These are phyloP conservation scores for Lichenostomus cassidix DNA, from an alignment of 2,113 vertebrate species.

Conservation along the genomic window DNA sequence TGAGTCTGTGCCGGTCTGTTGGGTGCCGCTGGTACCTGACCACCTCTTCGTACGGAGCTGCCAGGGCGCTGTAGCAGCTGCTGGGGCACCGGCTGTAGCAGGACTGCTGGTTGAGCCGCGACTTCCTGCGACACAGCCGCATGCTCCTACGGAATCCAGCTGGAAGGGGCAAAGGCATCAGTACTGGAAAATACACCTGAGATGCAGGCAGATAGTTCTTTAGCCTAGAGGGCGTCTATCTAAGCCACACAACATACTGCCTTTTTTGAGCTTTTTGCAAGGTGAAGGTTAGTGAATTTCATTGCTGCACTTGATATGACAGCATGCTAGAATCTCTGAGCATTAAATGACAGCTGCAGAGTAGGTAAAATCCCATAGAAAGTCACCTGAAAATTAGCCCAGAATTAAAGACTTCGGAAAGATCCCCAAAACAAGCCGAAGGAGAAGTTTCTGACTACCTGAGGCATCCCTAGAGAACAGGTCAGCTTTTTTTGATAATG, in stretches of 20 bases:
- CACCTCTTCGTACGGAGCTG: conserved; percentile 89
- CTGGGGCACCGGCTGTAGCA: conserved; percentile 64
- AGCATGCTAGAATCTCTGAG: background rate
- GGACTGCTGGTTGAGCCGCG: conserved; percentile 57
- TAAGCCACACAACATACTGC: background rate
- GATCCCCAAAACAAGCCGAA: background rate
- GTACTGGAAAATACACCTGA: fast-evolving
- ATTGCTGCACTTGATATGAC: background rate
- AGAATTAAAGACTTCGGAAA: background rate
- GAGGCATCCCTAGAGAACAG: background rate
- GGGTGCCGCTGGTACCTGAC: conserved; percentile 84
- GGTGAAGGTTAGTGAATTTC: background rate
- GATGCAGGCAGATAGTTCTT: background rate
- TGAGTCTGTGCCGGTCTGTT: conserved; percentile 78
- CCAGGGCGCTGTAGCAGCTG: conserved; percentile 64
- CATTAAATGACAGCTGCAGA: background rate
- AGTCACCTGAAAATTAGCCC: background rate
- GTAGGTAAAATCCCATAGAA: background rate
- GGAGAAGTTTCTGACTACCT: background rate
- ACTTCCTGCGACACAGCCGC: conserved; percentile 85
- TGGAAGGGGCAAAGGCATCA: conserved; percentile 42
- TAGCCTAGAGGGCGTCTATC: background rate
- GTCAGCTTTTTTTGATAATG: background rate
- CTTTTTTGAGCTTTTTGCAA: background rate
- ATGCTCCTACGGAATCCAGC: conserved; percentile 92